Evolutionary conservation across 2,113 vertebrate genomes (phyloP), one percentile per base, ranked within the genome.

Genomic region (Stigmatopora argus): DNA sequence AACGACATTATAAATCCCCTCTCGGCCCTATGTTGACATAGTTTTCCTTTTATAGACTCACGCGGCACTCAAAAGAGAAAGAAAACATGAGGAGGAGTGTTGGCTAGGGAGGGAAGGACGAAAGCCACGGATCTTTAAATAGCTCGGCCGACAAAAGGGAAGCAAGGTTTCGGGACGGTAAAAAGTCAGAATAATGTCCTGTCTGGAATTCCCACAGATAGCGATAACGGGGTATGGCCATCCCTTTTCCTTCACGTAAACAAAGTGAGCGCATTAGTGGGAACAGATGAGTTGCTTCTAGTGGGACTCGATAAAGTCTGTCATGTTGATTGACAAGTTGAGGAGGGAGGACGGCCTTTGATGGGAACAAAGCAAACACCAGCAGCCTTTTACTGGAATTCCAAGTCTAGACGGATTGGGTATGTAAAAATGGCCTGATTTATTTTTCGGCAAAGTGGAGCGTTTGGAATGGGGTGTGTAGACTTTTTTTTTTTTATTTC

Each of bases 41-140:
- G 52, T 77, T 89, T 86, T 87, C 85, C 88, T 89, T 90, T 84
- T 87, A 87, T 88, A 87, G 88, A 73, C 68, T 73, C 79, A 76
- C 62, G 71, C 60, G 62, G 71, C 66, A 48, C 38, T 41, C 38
- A 41, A 70, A 5, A 18, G 48, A 55, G 67, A 64, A 62, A 19
- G 49, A 46, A 26, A 57, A 69, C 15, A 15, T 69, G 51, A 51
- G 44, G 38, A 34, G 65, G 35, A 64, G 0, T 31, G 26, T 31
- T 31, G 62, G 64, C 60, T 23, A 61, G 69, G 38, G 7, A 56
- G 15, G 21, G 51, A 4, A 31, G 48, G 23, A 70, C 52, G 57
- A 60, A 59, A 64, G 72, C 48, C 15, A 68, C 70, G 59, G 67
- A 18, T 53, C 46, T 81, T 72, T 74, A 70, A 83, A 77, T 75